Conservation (phyloP, 2,888 invertebrate genomes). For the Cyclophora punctaria region DNA sequence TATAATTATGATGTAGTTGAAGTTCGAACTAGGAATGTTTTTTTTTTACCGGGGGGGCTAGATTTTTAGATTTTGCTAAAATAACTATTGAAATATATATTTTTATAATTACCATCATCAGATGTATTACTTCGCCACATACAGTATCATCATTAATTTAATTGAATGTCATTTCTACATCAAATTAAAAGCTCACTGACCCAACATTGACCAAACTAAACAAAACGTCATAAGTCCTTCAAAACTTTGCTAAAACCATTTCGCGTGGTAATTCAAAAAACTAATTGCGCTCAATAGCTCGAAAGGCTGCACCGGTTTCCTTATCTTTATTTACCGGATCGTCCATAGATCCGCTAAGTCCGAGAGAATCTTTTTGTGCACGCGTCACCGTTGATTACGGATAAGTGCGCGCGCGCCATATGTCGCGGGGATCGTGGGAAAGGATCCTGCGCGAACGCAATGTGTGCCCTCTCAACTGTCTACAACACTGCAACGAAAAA, state of each 20-base stretch:
- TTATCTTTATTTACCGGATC: conserved; percentile 45
- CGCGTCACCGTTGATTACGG: conserved; percentile 66
- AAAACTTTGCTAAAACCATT: no score
- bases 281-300: not conserved
- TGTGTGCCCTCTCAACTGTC: conserved; percentile 61
- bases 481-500: not conserved
- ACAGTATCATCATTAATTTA: no score
- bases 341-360: conserved; percentile 67
- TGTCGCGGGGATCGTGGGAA: conserved; percentile 72
- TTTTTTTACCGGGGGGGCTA: no score
- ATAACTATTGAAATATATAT: no score
- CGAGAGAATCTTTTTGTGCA: conserved; percentile 61
- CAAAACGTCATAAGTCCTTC: no score
- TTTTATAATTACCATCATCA: no score
- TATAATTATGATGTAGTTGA: no score
- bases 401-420: conserved; percentile 68
- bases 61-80: no score
- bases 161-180: no score
- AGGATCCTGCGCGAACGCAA: conserved; percentile 59
- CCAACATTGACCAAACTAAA: not conserved
- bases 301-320: conserved; percentile 31
- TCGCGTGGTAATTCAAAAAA: not conserved
- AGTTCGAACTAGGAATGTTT: no score
- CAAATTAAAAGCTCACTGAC: not conserved
- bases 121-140: no score